Percentiles rank a stretch among this genome's conserved stretches.
Conservation (phyloP, 2,888 invertebrate species). For the Rhingia campestris region DNA sequence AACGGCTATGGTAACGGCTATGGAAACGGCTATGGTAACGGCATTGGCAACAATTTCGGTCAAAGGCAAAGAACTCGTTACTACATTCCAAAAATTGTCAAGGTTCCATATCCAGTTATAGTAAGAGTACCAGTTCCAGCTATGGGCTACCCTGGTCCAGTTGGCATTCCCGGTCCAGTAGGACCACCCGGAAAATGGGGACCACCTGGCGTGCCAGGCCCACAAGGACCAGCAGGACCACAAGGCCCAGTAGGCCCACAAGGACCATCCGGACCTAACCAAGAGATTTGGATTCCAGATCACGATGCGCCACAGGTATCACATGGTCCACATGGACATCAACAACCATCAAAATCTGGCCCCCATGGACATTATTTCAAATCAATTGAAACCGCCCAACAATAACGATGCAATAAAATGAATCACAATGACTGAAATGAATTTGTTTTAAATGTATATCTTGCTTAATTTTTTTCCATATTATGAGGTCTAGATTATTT, state of each 20-base stretch:
- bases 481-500: too few relatives aligned
- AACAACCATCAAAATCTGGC: conserved; percentile 2
- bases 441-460: background rate
- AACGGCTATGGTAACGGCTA: background rate
- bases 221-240: conserved; percentile 33
- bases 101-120: background rate
- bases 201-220: conserved; percentile 38
- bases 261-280: conserved; percentile 75
- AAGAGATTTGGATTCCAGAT: conserved; percentile 42
- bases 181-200: conserved; percentile 77
- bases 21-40: background rate
- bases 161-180: conserved; percentile 85
- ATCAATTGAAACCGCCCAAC: conserved; percentile 5
- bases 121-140: background rate
- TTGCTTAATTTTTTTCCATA: too few relatives aligned
- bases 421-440: conserved; percentile 5
- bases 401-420: conserved; percentile 15
- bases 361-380: conserved; percentile 41
- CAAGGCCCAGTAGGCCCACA: conserved; percentile 37
- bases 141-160: conserved; percentile 82
- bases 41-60: conserved; percentile 18
- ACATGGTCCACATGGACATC: conserved; percentile 25
- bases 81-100: background rate
- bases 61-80: background rate
- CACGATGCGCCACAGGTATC: conserved; percentile 22